Conservation (phyloP, 2,797 vertebrate genomes). For the Lithobates pipiens region DNA sequence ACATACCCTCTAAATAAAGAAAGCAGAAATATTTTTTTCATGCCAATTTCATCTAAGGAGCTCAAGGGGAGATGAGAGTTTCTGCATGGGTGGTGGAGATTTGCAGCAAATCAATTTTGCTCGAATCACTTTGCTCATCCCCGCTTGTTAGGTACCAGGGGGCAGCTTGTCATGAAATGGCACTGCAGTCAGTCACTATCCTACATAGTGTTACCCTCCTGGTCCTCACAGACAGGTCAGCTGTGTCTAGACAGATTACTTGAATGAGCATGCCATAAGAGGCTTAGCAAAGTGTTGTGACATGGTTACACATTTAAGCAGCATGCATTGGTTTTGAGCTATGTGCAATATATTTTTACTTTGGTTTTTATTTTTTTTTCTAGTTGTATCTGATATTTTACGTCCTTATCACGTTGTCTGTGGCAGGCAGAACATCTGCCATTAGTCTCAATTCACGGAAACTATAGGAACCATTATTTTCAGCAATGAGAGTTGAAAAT, state of each 20-base stretch:
- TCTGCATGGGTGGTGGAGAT: too few species aligned
- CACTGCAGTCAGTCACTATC: background rate
- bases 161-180: constrained; percentile 7
- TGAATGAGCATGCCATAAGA: constrained; percentile 29
- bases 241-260: constrained; percentile 49
- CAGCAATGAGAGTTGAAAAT: too few species aligned
- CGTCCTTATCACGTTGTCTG: background rate
- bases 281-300: background rate
- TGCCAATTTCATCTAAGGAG: too few species aligned
- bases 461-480: too few species aligned
- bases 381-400: background rate
- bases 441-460: too few species aligned
- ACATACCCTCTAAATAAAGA: too few species aligned
- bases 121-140: too few species aligned
- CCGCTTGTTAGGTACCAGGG: background rate
- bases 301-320: background rate
- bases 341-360: too few species aligned
- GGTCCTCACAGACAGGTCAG: constrained; percentile 12
- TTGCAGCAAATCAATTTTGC: too few species aligned
- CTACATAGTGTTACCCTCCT: constrained; percentile 7
- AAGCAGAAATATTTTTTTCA: too few species aligned
- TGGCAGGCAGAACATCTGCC: too few species aligned
- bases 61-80: too few species aligned
- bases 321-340: background rate
- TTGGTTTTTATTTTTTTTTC: background rate